These are phyloP conservation scores for Xylocampa areola DNA, from an alignment of 2,888 invertebrate species.

Conservation along the genomic window DNA sequence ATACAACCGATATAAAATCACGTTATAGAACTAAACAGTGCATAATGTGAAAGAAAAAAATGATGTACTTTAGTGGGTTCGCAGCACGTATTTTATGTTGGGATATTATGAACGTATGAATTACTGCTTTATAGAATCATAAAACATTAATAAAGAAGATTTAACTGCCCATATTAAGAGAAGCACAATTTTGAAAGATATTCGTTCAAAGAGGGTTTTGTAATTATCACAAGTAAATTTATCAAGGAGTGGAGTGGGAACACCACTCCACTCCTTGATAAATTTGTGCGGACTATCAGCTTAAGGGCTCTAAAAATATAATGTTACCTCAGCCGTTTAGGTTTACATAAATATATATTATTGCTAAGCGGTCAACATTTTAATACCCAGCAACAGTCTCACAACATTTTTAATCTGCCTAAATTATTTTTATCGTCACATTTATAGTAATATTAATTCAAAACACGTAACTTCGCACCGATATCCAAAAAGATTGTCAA, in stretches of 20 bases:
- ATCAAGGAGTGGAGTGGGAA: constrained; percentile 12
- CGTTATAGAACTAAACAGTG: not conserved
- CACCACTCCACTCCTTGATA: too few relatives aligned
- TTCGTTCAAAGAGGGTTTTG: constrained; percentile 5
- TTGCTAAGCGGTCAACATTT: constrained; percentile 2
- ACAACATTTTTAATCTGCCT: constrained; percentile 11
- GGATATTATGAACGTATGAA: constrained; percentile 14
- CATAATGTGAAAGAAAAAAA: constrained; percentile 11
- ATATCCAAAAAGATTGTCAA: constrained; percentile 33
- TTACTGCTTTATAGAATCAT: constrained; percentile 16
- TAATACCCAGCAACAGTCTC: constrained; percentile 16
- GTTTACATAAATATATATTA: not conserved
- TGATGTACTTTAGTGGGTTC: not conserved
- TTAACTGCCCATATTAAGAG: constrained; percentile 34
- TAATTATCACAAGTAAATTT: constrained; percentile 21
- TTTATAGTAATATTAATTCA: constrained; percentile 16
- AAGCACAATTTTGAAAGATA: constrained; percentile 32
- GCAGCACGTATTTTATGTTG: constrained; percentile 6
- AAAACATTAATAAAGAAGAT: constrained; percentile 27
- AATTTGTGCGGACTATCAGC: constrained; percentile 6
- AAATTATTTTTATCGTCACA: constrained; percentile 18
- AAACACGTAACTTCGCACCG: constrained; percentile 18
- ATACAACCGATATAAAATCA: constrained; percentile 19
- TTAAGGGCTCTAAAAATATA: constrained; percentile 1
- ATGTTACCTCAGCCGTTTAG: not conserved